phyloP scores from a whole-genome alignment of 2,888 invertebrate species.

The Brachyopa scutellaris region DNA sequence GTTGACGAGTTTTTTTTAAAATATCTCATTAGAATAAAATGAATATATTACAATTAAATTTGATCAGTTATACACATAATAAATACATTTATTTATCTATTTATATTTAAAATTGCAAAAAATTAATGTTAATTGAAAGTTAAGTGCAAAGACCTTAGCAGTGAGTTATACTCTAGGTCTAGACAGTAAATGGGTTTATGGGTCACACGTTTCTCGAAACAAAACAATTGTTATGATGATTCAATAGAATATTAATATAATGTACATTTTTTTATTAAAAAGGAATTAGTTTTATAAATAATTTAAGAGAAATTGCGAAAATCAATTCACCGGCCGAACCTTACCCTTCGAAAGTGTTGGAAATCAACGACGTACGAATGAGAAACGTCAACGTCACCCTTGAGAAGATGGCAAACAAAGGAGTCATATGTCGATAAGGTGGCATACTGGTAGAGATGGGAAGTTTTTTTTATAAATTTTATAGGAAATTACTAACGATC shows the following conservation, averaged over 20 bases:
- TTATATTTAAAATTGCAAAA: not conserved
- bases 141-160: conserved; percentile 7
- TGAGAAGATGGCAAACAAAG: not conserved
- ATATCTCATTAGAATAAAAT: too few relatives aligned
- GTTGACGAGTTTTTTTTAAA: too few relatives aligned
- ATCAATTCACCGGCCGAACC: conserved; percentile 27
- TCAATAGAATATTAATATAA: too few relatives aligned
- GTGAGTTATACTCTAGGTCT: too few relatives aligned
- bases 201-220: not conserved
- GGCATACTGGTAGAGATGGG: not conserved
- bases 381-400: conserved; percentile 60
- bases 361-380: conserved; percentile 14
- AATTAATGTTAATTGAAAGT: conserved; percentile 5
- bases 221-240: too few relatives aligned
- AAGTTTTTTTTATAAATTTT: too few relatives aligned
- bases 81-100: not conserved
- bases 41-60: not conserved
- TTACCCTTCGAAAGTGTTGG: conserved; percentile 31
- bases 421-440: conserved; percentile 11
- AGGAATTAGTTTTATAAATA: not conserved
- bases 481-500: too few relatives aligned
- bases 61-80: not conserved
- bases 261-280: too few relatives aligned
- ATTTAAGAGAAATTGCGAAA: not conserved
- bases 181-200: not conserved